Percentiles rank a stretch among this genome's conserved stretches.
These are phyloP conservation scores for Bombyx mori DNA, from an alignment of 1,140 invertebrate genomes.

Conservation along the genomic window DNA sequence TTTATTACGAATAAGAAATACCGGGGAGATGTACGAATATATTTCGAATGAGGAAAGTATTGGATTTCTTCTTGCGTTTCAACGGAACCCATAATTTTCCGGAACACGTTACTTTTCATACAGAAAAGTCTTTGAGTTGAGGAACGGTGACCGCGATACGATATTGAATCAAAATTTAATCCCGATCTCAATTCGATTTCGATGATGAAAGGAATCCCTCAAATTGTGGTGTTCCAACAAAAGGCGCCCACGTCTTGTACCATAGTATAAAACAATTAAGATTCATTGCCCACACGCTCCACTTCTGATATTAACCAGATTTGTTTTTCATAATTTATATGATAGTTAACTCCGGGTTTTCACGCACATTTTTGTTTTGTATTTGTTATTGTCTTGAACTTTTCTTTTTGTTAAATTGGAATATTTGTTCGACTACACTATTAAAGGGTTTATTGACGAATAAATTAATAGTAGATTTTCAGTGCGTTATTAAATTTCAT, in stretches of 20 bases:
- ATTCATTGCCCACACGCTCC: constrained; percentile 43
- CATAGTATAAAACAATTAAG: constrained; percentile 28
- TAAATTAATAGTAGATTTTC: no score
- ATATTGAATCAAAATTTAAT: neutral
- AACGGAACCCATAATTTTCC: constrained; percentile 3
- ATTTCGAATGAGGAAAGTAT: no score
- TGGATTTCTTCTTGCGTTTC: neutral
- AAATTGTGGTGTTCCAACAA: constrained; percentile 5
- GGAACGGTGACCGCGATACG: neutral
- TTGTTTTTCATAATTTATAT: constrained; percentile 59
- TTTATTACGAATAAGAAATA: no score
- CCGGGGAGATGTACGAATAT: no score
- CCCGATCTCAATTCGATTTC: constrained; percentile 5
- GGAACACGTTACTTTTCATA: constrained; percentile 5
- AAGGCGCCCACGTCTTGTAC: constrained; percentile 17
- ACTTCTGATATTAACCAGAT: constrained; percentile 48
- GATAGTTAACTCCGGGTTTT: constrained; percentile 36
- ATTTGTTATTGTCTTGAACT: constrained; percentile 23
- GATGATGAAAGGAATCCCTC: constrained; percentile 9
- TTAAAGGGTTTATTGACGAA: neutral
- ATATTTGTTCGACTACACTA: constrained; percentile 1
- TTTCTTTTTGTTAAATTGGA: constrained; percentile 30
- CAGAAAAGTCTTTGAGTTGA: constrained; percentile 2
- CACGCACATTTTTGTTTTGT: constrained; percentile 25
- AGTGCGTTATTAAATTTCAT: no score